Base-by-base conservation (phyloP, 2,797 vertebrate genomes). In the Sebastes vulpes region DNA sequence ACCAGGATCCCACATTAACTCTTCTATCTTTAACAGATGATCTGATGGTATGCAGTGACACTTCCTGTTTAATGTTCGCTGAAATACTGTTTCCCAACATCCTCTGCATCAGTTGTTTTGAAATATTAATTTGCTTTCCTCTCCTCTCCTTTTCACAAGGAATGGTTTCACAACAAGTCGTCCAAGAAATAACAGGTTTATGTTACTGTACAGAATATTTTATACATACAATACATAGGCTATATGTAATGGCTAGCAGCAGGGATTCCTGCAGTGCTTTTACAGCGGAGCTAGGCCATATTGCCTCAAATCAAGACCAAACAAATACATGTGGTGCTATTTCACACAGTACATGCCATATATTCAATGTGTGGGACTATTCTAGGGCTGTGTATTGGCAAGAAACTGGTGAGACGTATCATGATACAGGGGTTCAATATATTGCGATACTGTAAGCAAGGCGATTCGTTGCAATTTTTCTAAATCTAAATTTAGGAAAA, bases 391-490 rank as follows among this genome's bases (percentile, higher is more conserved):
- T 42, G 14, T 42, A 42, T 42, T 38, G 38, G 14, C 38, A 42
- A 42, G 2, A 42, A 42, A 42, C 38, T 42, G 38, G 1, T 42
- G 14, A 42, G 38, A 42, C 12, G 14, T 16, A 16, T 42, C 38
- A 42, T 42, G 38, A 42, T 42, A 3, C 2, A 42, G 38, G 2
- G 38, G 38, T 42, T 42, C 38, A 42, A 6, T 42, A 42, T 42
- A 42, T 16, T 42, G 14, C 1, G 38, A 0, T 42, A 42, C 14
- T 16, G 38, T 42, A 42, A 16, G 14, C 12, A 42, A 42, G 38
- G 38, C 14, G 14, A 42, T 42, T 0, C 0, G 0, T 42, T 42
- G 2, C 0, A 0, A 42, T 42, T 42, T 42, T 42, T 3, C 14
- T 14, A 42, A 42, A 42, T 42, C 38, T 16, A 1, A 42, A 42